Conservation (phyloP, 2,888 invertebrate species). For the Mythimna lalbum region DNA sequence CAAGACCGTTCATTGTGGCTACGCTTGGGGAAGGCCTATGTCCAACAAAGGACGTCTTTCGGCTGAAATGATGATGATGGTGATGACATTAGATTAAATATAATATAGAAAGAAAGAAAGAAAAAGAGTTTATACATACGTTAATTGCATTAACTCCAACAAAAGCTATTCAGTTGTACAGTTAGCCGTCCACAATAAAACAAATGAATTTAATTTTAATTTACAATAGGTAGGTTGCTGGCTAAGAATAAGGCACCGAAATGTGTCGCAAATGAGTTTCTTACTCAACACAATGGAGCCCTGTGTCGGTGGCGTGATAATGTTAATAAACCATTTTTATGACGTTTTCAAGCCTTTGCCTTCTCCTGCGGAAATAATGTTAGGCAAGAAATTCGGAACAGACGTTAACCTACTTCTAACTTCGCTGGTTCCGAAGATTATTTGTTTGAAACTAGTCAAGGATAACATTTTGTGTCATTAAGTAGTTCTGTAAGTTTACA, state of each 20-base stretch:
- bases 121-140: no score
- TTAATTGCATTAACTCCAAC: background rate
- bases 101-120: no score
- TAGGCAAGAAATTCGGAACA: conserved; percentile 52
- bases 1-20: no score
- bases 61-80: no score
- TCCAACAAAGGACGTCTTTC: no score
- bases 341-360: conserved; percentile 52
- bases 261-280: conserved; percentile 59
- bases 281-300: conserved; percentile 44
- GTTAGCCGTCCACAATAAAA: conserved; percentile 1
- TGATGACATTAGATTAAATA: no score
- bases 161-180: conserved; percentile 13
- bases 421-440: conserved; percentile 49
- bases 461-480: conserved; percentile 46
- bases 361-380: conserved; percentile 45
- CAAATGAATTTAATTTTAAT: conserved; percentile 59
- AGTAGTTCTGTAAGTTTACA: conserved; percentile 25
- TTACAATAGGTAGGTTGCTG: conserved; percentile 55
- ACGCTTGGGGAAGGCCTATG: no score
- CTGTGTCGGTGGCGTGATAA: conserved; percentile 53
- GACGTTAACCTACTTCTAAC: conserved; percentile 62
- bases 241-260: conserved; percentile 45
- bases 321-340: conserved; percentile 63
- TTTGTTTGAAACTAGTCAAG: conserved; percentile 49